Evolutionary conservation across 2,888 invertebrate species (phyloP), one percentile per base, ranked within the genome.

Genomic region (Limulus polyphemus): DNA sequence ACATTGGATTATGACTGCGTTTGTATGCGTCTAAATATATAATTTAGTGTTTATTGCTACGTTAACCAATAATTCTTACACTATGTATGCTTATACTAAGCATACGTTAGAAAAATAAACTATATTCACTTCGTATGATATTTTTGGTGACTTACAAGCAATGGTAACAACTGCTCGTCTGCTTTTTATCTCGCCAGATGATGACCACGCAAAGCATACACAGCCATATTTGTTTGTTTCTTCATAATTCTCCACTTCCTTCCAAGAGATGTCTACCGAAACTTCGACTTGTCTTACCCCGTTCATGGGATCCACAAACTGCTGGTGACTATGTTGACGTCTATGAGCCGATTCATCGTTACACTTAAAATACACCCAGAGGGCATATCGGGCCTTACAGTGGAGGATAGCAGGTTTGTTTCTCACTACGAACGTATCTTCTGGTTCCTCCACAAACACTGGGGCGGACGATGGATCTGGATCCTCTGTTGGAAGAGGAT

Each of bases 241-340:
- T 74, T 91, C 92, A 78, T 89, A 94, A 75, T 94, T 93, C 72
- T 95, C 94, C 62, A 97, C 91, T 73, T 88, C 86, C 75, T 90
- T 87, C 67, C 91, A 82, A 59, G 87, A 88, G 69, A 94, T 85
- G 75, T 90, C 89, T 69, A 88, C 83, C 68, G 88, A 87, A 51
- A 86, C 87, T 75, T 92, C 92, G 71, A 90, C 85, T 72, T 90
- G 86, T 65, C 90, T 81, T 57, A 90, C 87, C 52, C 91, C 91
- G 11, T 86, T 87, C 76, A 89, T 89, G 32, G 91, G 90, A 76
- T 94, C 91, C 59, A 90, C 90, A 73, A 90, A 90, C 72, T 87
- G 88, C 54, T 64, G 64, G 50, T 64, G 57, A 49, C 64, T 66
- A 55, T 64, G 64, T 55, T 65, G 65, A 47, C 62, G 57, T 12